Conservation (phyloP, 2,797 vertebrate genomes). For the Poeciliopsis infans region DNA sequence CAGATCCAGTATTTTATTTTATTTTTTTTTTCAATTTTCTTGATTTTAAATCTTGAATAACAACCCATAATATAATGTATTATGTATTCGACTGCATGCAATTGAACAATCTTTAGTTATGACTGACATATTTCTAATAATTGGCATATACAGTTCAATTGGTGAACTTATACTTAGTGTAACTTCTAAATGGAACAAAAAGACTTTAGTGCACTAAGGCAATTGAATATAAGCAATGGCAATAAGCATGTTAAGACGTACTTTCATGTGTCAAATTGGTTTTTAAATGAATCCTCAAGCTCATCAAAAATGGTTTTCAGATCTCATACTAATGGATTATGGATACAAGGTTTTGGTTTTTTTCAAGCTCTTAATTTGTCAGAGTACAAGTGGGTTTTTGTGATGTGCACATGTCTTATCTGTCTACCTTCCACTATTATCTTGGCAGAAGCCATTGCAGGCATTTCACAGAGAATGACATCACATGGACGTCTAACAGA, state of each 20-base stretch:
- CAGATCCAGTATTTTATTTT: neutral
- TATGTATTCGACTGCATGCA: neutral
- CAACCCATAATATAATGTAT: neutral
- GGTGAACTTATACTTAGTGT: conserved; percentile 11
- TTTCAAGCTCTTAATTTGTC: conserved; percentile 6
- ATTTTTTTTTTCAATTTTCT: conserved; percentile 1
- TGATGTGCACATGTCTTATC: conserved; percentile 48
- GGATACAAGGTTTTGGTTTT: neutral
- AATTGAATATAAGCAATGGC: conserved; percentile 27
- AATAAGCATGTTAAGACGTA: conserved; percentile 28
- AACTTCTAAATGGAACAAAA: neutral
- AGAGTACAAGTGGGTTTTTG: conserved; percentile 15
- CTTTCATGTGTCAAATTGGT: conserved; percentile 34
- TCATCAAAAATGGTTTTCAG: conserved; percentile 26
- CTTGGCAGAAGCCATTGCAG: conserved; percentile 30
- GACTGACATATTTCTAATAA: conserved; percentile 23
- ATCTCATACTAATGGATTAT: conserved; percentile 1
- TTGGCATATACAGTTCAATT: conserved; percentile 52
- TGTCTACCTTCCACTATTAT: conserved; percentile 39
- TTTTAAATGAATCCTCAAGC: conserved; percentile 53
- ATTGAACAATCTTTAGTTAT: neutral
- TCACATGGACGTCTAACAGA: conserved; percentile 51
- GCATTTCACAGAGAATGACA: conserved; percentile 41
- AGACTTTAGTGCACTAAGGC: conserved; percentile 7
- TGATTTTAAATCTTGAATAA: conserved; percentile 3